Evolutionary conservation across 2,888 invertebrate genomes (phyloP).

Genomic region (Temnothorax rugatulus): DNA sequence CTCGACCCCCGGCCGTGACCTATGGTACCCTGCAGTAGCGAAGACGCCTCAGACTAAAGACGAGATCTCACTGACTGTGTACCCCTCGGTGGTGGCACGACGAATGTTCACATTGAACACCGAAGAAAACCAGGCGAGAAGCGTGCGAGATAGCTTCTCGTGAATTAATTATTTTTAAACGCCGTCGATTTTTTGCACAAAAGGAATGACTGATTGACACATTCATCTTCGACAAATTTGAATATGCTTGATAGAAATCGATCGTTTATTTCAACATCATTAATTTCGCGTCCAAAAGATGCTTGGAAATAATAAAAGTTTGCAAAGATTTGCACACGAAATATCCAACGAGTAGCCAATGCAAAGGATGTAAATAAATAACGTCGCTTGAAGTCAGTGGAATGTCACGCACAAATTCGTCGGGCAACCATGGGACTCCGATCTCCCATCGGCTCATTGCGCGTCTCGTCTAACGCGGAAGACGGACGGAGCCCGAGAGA

Average conservation of each 20-base stretch:
- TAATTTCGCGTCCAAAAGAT: background rate
- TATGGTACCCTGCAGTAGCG: constrained; percentile 60
- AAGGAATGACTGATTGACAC: background rate
- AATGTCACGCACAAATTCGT: constrained; percentile 15
- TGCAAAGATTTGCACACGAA: background rate
- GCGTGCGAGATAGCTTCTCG: background rate
- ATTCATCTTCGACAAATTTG: background rate
- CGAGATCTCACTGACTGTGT: constrained; percentile 49
- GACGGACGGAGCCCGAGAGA: background rate
- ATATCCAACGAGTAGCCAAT: background rate
- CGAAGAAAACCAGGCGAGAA: constrained; percentile 9
- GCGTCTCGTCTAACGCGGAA: constrained; percentile 46
- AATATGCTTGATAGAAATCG: background rate
- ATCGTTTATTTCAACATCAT: background rate
- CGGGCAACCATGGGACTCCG: background rate
- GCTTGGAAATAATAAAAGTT: background rate
- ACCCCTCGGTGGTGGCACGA: constrained; percentile 26
- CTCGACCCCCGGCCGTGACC: constrained; percentile 72
- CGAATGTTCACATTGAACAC: constrained; percentile 20
- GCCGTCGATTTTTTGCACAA: background rate
- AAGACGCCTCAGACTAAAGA: constrained; percentile 50
- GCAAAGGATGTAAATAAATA: background rate
- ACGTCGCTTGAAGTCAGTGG: background rate
- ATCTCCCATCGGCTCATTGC: constrained; percentile 12
- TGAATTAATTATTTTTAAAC: constrained; percentile 27